Conservation (phyloP, 2,113 vertebrate species). For the Lophotis ruficrista region DNA sequence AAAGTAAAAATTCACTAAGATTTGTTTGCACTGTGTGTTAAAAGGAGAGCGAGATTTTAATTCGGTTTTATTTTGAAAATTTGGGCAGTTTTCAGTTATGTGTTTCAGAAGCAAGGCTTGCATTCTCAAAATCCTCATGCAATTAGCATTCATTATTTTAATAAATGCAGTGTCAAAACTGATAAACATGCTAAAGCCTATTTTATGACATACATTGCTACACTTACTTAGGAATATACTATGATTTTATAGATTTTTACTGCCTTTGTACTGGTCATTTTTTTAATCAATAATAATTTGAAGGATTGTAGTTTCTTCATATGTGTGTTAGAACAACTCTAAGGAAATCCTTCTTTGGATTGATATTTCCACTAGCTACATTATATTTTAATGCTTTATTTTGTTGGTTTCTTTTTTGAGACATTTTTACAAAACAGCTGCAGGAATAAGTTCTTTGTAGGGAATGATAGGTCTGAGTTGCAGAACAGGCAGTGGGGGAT, state of each 20-base stretch:
- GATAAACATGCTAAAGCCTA: background rate
- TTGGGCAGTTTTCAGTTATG: background rate
- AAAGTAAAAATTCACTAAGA: background rate
- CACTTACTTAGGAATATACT: background rate
- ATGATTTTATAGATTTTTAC: background rate
- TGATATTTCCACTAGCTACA: background rate
- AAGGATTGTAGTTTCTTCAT: background rate
- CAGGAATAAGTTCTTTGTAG: background rate
- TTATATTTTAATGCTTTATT: background rate
- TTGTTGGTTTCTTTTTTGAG: background rate
- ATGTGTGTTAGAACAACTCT: background rate
- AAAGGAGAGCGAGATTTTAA: background rate
- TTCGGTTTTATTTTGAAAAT: background rate
- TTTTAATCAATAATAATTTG: background rate
- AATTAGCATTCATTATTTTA: background rate
- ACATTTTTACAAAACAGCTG: background rate
- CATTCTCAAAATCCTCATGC: background rate
- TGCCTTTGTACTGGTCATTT: background rate
- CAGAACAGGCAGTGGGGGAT: fast-evolving
- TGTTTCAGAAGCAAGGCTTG: background rate
- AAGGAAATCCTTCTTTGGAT: background rate
- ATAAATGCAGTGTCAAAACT: background rate
- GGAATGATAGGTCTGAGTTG: background rate
- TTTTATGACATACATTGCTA: background rate
- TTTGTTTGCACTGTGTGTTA: background rate